Evolutionary conservation across 2,888 invertebrate genomes (phyloP).

Genomic region (Panopea generosa): DNA sequence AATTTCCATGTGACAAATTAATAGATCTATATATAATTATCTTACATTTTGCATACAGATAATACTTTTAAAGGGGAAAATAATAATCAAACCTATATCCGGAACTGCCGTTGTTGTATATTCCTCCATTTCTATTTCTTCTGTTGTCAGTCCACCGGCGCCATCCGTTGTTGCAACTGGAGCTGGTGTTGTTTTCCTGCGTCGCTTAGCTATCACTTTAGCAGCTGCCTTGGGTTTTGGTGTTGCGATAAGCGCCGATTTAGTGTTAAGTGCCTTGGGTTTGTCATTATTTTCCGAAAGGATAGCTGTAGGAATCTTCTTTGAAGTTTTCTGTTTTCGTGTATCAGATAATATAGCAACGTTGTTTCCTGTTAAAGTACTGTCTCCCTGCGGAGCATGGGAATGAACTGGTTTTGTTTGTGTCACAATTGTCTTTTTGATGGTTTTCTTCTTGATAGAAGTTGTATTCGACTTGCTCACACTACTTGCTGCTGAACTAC

Average conservation of each 20-base stretch:
- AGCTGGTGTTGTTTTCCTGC: neutral
- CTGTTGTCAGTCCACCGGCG: slow-evolving; percentile 1
- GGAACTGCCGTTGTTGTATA: slow-evolving; percentile 11
- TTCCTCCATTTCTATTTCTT: slow-evolving; percentile 22
- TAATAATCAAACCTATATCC: neutral
- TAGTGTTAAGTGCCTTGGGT: slow-evolving; percentile 1
- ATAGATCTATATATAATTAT: no score
- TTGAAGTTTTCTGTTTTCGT: neutral
- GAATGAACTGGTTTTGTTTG: slow-evolving; percentile 1
- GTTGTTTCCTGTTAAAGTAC: no score
- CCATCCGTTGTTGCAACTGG: neutral
- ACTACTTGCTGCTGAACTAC: neutral
- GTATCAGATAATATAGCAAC: no score
- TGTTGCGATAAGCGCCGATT: slow-evolving; percentile 35
- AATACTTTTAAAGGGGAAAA: neutral
- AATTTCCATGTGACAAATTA: no score
- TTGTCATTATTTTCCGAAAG: slow-evolving; percentile 32
- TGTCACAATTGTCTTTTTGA: slow-evolving; percentile 27
- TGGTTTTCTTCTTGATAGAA: slow-evolving; percentile 15
- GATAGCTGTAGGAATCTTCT: slow-evolving; percentile 32
- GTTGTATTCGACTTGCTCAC: neutral
- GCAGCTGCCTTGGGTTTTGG: slow-evolving; percentile 36
- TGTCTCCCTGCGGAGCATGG: no score
- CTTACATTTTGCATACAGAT: slow-evolving; percentile 2
- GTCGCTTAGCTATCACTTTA: neutral